Percentiles rank a stretch among this genome's conserved stretches.
phyloP scores from a whole-genome alignment of 2,797 vertebrate species.

The Pangasius djambal region DNA sequence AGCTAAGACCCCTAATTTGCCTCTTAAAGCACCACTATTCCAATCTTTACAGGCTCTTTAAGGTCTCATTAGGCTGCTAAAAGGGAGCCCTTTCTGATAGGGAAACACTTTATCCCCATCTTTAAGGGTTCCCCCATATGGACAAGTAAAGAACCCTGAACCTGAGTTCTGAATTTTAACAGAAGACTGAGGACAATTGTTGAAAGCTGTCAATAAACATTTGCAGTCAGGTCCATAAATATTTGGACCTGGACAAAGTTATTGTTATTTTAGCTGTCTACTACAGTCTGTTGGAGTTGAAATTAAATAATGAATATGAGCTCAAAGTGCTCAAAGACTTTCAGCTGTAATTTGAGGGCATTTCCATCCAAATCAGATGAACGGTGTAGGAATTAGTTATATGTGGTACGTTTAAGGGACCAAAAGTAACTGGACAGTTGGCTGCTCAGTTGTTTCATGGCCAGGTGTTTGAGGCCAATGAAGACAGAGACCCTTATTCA shows the following conservation, averaged over 20 bases:
- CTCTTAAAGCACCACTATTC: background rate
- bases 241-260: background rate
- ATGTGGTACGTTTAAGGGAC: background rate
- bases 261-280: background rate
- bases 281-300: background rate
- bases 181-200: background rate
- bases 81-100: background rate
- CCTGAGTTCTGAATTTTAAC: background rate
- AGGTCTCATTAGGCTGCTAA: background rate
- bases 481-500: background rate
- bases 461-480: background rate
- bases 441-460: background rate
- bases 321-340: background rate
- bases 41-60: background rate
- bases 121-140: background rate
- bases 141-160: background rate
- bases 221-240: background rate
- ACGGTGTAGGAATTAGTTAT: background rate
- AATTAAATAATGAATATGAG: background rate
- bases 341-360: background rate
- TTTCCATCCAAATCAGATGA: background rate
- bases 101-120: background rate
- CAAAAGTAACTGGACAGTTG: background rate
- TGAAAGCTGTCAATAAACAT: background rate
- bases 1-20: background rate